phyloP scores from a whole-genome alignment of 2,888 invertebrate genomes.

The Mamestra brassicae region DNA sequence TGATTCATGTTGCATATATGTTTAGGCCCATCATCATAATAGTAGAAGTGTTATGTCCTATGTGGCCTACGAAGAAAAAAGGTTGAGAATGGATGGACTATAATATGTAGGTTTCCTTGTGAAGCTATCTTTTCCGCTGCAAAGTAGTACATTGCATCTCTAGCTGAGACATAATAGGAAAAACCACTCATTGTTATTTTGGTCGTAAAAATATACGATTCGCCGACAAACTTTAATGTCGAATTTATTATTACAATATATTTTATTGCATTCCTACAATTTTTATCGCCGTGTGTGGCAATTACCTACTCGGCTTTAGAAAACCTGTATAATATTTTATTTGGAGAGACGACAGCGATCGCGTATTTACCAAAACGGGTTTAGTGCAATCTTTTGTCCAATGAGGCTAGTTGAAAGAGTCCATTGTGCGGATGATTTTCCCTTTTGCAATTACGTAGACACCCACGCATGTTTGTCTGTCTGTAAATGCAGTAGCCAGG shows the following conservation, averaged over 20 bases:
- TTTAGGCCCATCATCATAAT: too few species aligned
- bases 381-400: slow-evolving; percentile 54
- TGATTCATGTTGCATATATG: too few species aligned
- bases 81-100: too few species aligned
- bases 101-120: background rate
- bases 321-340: slow-evolving; percentile 55
- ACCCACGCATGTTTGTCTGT: slow-evolving; percentile 64
- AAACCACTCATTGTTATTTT: slow-evolving; percentile 42
- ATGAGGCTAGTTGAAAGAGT: slow-evolving; percentile 46
- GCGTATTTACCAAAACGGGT: slow-evolving; percentile 56
- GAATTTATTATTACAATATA: slow-evolving; percentile 34
- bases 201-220: slow-evolving; percentile 34
- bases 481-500: slow-evolving; percentile 62
- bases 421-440: slow-evolving; percentile 58
- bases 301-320: slow-evolving; percentile 17
- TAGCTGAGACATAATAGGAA: background rate
- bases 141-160: background rate
- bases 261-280: slow-evolving; percentile 49
- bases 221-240: slow-evolving; percentile 10
- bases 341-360: slow-evolving; percentile 35
- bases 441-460: slow-evolving; percentile 62
- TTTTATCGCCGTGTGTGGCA: slow-evolving; percentile 56
- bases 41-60: too few species aligned
- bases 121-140: background rate
- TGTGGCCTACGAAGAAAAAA: too few species aligned